Base-by-base conservation (phyloP, 1,140 invertebrate species). In the Tetramorium alpestre region DNA sequence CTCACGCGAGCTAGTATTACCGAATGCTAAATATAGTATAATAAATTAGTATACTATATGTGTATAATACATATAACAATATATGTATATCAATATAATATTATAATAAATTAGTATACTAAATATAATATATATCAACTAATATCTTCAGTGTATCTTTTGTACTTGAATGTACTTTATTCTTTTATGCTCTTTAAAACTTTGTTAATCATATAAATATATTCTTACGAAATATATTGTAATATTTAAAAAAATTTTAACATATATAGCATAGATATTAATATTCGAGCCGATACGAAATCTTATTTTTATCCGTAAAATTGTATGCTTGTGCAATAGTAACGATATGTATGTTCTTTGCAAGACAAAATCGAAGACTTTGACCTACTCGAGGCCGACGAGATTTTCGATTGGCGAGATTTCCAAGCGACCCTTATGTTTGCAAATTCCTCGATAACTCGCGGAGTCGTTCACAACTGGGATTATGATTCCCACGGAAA, bases 401-500 rank as follows among this genome's bases (percentile, higher is more conserved):
- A 84, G 80, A 84, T 75, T 33, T 84, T 13, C 54, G 25, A 84
- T 84, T 38, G 80, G 69, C 41, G 69, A 60, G 69, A 84, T 84
- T 75, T 84, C 41, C 80, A 44, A 60, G 80, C 80, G 80, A 84
- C 80, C 69, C 80, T 84, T 84, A 75, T 75, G 80, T 75, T 84
- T 84, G 80, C 80, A 84, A 84, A 84, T 84, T 84, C 80, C 69
- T n/a, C 69, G 80, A 88, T 85, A 89, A 88, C 70, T 70, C 84
- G 69, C 54, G 88, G 85, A 86, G 86, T 75, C 88, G 80, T 90
- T 88, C 86, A 87, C 75, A 85, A 65, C 65, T 65, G 25, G 76
- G 88, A 89, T 90, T 87, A 90, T 87, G 88, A 90, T 90, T 90
- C 89, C 88, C 88, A 90, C 85, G 86, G 88, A 89, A 88, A 85